Base-by-base conservation (phyloP, 2,888 invertebrate genomes). In the Amphipyra berbera region DNA sequence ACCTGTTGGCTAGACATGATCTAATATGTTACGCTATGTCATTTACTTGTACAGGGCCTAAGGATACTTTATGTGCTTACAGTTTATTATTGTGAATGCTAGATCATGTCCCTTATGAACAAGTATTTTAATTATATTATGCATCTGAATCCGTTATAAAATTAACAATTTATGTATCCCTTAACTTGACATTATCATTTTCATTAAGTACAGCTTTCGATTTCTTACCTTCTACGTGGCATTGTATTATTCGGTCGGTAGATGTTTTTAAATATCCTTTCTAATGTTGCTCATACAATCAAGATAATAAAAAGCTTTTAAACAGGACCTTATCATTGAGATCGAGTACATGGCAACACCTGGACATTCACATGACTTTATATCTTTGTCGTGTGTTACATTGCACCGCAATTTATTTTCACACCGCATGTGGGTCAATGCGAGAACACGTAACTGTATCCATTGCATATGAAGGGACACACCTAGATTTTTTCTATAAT, bases 401-500 rank as follows among this genome's bases (percentile, higher is more conserved):
- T 77, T 83, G 82, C 77, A 78, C 76, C 67, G 83, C 82, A 81
- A 87, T 92, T 90, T 89, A 91, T 92, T 90, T 90, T 88, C 85
- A 86, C 86, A 78, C 84, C 78, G 86, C 85, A 94, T 91, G 93
- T 94, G 82, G 94, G 94, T 94, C 94, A 94, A 91, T 94, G 94
- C 88, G 79, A 90, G 80, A 81, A 74, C 80, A 78, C 82, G 81
- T 82, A 84, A 79, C 75, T 80, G 69, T 82, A 80, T 82, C 78
- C 69, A 78, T 82, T 87, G 83, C 82, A 87, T 82, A 87, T 81
- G 78, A 83, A 84, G 83, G 82, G 87, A 86, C 88, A 87, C 87
- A 81, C 87, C 87, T 86, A 81, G 86, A 75, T 84, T 71, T 74
- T 84, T 79, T 82, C 83, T 89, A 89, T 88, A 87, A 87, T 89